phyloP scores from a whole-genome alignment of 2,888 invertebrate genomes.

The Hydrotaea cyrtoneurina region DNA sequence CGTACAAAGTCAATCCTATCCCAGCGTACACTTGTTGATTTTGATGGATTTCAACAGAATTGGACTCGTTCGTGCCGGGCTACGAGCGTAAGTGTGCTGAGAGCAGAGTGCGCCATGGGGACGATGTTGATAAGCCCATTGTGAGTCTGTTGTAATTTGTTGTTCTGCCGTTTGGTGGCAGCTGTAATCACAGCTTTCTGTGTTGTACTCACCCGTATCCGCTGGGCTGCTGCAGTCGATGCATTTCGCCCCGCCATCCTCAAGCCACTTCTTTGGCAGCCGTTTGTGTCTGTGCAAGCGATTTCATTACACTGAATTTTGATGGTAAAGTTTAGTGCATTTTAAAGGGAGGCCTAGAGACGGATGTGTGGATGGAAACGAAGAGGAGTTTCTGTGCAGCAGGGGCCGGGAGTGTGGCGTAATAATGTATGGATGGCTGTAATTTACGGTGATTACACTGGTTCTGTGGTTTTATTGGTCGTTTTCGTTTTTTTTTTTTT shows the following conservation, averaged over 20 bases:
- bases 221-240: not conserved
- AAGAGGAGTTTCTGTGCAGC: not conserved
- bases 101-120: not conserved
- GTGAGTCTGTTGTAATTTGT: conserved; percentile 15
- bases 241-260: not conserved
- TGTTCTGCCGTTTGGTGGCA: not conserved
- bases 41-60: conserved; percentile 71
- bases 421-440: conserved; percentile 5
- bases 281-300: conserved; percentile 5
- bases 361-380: not conserved
- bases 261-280: not conserved
- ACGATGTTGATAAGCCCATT: not conserved
- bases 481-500: conserved; percentile 16
- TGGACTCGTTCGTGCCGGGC: not conserved
- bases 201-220: conserved; percentile 24
- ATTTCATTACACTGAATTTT: not conserved
- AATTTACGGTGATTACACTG: conserved; percentile 36
- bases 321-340: not conserved
- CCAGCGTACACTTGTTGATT: conserved; percentile 70
- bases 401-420: not conserved
- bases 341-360: not conserved
- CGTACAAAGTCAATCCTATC: conserved; percentile 12
- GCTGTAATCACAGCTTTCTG: conserved; percentile 1
- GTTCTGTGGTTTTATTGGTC: conserved; percentile 39
- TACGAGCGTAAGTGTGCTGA: not conserved